Evolutionary conservation across 2,797 vertebrate species (phyloP), one percentile per base, ranked within the genome.

Genomic region (Cyclura pinguis): DNA sequence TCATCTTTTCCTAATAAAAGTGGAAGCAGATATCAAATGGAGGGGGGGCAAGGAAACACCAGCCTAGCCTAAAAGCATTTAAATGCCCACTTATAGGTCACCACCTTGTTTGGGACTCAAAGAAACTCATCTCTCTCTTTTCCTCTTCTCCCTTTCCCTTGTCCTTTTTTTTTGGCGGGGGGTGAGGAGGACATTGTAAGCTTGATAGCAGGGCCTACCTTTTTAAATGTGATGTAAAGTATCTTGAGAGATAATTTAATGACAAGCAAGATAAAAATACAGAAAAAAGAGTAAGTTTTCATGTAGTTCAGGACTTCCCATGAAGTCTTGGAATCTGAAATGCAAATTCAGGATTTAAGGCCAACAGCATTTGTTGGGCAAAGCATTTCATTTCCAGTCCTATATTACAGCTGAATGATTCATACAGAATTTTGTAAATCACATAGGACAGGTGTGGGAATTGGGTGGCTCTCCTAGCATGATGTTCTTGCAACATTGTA

Each of bases 1-100:
- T 87, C 92, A 90, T 27, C 64, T 81, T 86, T 81, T 81, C 10
- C 80, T 86, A 91, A 77, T 84, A 87, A 82, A 87, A 47, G 47
- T 77, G 59, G 32, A 67, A 87, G 38, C 38, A 55, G 77, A 64
- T 29, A 42, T 42, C 42, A 42, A 47, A 47, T 47, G 42, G 42
- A 47, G 42, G 42, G 42, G 4, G 42, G 42, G 0, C 72, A 73
- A 73, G n/a, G 32, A n/a, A 73, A 32, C 13, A 35, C 35, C 13
- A 35, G 72, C 13, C 72, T 73, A 10, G 4, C 32, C 72, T 5
- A n/a, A 59, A 59, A 18, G 59, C 18, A 6, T n/a, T 73, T 73
- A 73, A 73, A 73, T 73, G 72, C 72, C 10, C n/a, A n/a, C 72
- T 73, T 35, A 14, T 13, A 14, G 72, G 29, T 73, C 72, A n/a